These are phyloP conservation scores for Sparus aurata DNA, from an alignment of 2,797 vertebrate species.

Conservation along the genomic window DNA sequence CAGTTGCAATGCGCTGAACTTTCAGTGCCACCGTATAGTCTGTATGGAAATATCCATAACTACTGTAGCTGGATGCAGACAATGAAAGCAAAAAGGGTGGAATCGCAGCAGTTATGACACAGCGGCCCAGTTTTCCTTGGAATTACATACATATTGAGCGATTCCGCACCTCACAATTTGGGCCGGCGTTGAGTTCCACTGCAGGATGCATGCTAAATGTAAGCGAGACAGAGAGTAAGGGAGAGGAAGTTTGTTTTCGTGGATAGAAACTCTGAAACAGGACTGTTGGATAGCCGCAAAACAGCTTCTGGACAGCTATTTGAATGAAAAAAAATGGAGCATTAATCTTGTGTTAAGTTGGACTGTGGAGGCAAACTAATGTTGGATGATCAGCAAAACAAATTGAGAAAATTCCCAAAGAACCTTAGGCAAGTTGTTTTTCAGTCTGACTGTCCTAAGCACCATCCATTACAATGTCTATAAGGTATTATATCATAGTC, in stretches of 20 bases:
- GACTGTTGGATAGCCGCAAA: slow-evolving; percentile 10
- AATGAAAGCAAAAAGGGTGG: slow-evolving; percentile 8
- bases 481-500: slow-evolving; percentile 37
- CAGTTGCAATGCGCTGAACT: not conserved
- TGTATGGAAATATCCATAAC: slow-evolving; percentile 13
- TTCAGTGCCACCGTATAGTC: not conserved
- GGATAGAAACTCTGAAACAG: slow-evolving; percentile 29
- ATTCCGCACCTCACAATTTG: slow-evolving; percentile 26
- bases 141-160: slow-evolving; percentile 7
- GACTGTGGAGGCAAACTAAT: slow-evolving; percentile 16
- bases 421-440: slow-evolving; percentile 41
- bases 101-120: slow-evolving; percentile 24
- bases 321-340: slow-evolving; percentile 23
- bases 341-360: slow-evolving; percentile 33
- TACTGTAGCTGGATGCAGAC: not conserved
- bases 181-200: slow-evolving; percentile 14
- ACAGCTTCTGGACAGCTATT: slow-evolving; percentile 30
- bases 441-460: slow-evolving; percentile 31
- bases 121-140: slow-evolving; percentile 16
- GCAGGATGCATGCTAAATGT: slow-evolving; percentile 7
- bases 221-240: slow-evolving; percentile 8
- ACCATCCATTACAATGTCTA: slow-evolving; percentile 34
- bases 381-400: slow-evolving; percentile 36
- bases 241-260: slow-evolving; percentile 1
- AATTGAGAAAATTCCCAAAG: slow-evolving; percentile 19